Evolutionary conservation across 1,140 invertebrate species (phyloP).

Genomic region (Centruroides vittatus): DNA sequence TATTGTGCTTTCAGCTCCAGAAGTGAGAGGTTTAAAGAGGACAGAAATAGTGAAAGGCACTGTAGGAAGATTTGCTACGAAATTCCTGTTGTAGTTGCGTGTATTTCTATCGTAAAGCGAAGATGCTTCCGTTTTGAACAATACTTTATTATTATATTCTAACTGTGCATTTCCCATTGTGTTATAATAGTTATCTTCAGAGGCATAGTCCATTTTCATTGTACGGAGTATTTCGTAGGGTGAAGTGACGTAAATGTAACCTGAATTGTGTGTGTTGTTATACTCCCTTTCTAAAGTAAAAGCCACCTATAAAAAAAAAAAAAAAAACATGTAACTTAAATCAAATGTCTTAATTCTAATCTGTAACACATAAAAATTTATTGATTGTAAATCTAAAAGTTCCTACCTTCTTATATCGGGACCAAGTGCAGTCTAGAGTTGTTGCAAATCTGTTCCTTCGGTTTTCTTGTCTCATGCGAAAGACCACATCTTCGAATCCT

Average conservation of each 20-base stretch:
- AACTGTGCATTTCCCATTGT: neutral
- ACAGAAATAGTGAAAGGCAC: slow-evolving; percentile 4
- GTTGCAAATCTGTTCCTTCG: neutral
- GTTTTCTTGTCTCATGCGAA: neutral
- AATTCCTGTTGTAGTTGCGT: neutral
- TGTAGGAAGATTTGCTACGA: slow-evolving; percentile 2
- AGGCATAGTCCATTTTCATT: neutral
- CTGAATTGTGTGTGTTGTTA: neutral
- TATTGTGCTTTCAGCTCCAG: slow-evolving; percentile 6
- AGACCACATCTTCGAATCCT: slow-evolving; percentile 13
- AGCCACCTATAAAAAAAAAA: too few species aligned
- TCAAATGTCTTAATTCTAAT: too few species aligned
- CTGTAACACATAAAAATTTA: neutral
- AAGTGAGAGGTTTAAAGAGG: neutral
- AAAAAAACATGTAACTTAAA: too few species aligned
- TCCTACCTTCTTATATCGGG: neutral
- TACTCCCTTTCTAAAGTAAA: neutral
- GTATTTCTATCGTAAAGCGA: neutral
- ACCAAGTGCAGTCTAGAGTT: neutral
- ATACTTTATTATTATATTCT: neutral
- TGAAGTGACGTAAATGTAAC: neutral
- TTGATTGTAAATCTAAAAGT: neutral
- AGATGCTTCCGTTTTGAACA: neutral
- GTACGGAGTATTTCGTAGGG: neutral
- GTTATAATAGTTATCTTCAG: neutral